phyloP scores from a whole-genome alignment of 2,797 vertebrate species.

The Antrozous pallidus region DNA sequence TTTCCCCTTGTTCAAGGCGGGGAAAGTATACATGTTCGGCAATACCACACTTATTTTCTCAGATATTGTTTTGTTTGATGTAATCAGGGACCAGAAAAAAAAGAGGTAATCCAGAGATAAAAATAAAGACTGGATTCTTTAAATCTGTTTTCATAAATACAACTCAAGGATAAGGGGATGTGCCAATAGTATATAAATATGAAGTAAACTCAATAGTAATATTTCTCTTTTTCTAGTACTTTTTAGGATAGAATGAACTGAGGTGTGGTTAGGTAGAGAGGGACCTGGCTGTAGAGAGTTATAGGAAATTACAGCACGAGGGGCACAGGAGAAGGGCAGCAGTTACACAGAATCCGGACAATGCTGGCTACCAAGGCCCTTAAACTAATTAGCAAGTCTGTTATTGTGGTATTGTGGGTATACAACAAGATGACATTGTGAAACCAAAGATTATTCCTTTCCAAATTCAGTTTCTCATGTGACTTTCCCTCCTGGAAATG shows the following conservation, averaged over 20 bases:
- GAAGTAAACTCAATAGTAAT: not conserved
- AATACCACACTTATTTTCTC: not conserved
- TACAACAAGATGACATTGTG: not conserved
- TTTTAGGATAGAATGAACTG: not conserved
- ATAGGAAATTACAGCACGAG: not conserved
- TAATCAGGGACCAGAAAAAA: not conserved
- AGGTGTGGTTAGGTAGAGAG: not conserved
- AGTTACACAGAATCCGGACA: not conserved
- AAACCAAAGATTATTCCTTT: not conserved
- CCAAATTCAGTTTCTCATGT: not conserved
- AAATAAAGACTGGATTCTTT: constrained; percentile 17
- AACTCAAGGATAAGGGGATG: not conserved
- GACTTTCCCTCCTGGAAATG: not conserved
- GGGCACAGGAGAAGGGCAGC: not conserved
- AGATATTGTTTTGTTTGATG: not conserved
- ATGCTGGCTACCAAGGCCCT: not conserved
- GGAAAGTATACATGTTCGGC: not conserved
- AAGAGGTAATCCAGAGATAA: not conserved
- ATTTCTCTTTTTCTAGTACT: not conserved
- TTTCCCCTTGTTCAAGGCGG: not conserved
- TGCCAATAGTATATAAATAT: not conserved
- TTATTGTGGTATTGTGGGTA: not conserved
- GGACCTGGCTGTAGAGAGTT: not conserved
- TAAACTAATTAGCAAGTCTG: not conserved
- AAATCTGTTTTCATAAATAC: not conserved